Evolutionary conservation across 2,113 vertebrate genomes (phyloP).

Genomic region (Varanus komodoensis): DNA sequence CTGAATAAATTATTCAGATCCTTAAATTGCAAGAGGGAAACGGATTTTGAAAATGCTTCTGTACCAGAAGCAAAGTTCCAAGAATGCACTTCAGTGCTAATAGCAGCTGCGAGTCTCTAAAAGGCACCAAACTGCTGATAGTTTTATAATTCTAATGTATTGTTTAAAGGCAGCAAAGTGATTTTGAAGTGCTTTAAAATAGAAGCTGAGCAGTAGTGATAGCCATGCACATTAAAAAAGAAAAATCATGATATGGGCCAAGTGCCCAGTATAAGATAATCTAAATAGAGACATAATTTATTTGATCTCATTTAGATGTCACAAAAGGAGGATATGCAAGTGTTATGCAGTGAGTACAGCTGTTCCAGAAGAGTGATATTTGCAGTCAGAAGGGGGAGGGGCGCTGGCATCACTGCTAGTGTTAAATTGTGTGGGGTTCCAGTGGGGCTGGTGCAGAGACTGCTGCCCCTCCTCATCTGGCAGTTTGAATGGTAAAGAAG

Average conservation of each 20-base stretch:
- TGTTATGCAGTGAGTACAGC: too few species aligned
- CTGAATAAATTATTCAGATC: conserved; percentile 20
- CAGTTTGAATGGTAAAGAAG: too few species aligned
- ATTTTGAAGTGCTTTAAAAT: background rate
- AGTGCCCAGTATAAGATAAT: too few species aligned
- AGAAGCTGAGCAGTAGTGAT: background rate
- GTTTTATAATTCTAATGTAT: background rate
- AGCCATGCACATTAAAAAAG: background rate
- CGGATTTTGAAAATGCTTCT: background rate
- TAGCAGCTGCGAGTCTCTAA: background rate
- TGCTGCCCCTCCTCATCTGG: too few species aligned
- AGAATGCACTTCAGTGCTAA: background rate
- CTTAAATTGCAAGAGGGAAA: background rate
- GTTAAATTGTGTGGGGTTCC: too few species aligned
- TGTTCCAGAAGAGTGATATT: too few species aligned
- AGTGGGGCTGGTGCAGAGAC: too few species aligned
- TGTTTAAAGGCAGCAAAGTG: background rate
- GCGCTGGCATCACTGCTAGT: too few species aligned
- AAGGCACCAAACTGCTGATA: background rate
- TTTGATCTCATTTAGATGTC: too few species aligned
- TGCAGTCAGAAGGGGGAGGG: too few species aligned
- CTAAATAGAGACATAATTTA: too few species aligned
- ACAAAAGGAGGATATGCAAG: too few species aligned
- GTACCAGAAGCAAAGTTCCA: background rate
- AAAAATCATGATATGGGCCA: background rate